phyloP scores from a whole-genome alignment of 1,140 invertebrate species.

The Sipha flava region DNA sequence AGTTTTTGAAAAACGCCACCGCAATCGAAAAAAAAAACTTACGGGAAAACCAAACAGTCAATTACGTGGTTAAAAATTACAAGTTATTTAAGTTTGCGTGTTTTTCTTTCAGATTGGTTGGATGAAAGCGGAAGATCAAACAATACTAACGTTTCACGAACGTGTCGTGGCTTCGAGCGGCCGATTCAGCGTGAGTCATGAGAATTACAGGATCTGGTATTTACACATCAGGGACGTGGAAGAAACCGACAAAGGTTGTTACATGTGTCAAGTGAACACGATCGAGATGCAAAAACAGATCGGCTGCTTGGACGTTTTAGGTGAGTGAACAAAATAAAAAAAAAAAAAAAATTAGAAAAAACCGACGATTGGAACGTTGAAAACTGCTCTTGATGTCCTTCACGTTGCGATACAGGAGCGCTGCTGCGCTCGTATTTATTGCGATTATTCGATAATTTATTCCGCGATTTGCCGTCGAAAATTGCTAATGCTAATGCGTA shows the following conservation, averaged over 20 bases:
- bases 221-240: constrained; percentile 64
- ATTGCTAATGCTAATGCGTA: too few relatives aligned
- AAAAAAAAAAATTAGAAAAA: background rate
- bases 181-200: constrained; percentile 68
- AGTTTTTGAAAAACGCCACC: too few relatives aligned
- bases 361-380: too few relatives aligned
- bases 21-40: too few relatives aligned
- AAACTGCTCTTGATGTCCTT: too few relatives aligned
- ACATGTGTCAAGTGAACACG: constrained; percentile 84
- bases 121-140: constrained; percentile 80
- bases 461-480: too few relatives aligned
- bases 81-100: too few relatives aligned
- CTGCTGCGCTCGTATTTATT: too few relatives aligned
- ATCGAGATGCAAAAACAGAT: constrained; percentile 77
- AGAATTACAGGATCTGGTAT: constrained; percentile 64
- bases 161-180: constrained; percentile 81
- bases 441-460: too few relatives aligned
- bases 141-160: constrained; percentile 73
- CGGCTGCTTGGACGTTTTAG: constrained; percentile 64
- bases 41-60: too few relatives aligned
- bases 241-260: constrained; percentile 61
- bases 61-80: too few relatives aligned
- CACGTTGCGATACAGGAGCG: too few relatives aligned
- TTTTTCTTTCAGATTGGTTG: constrained; percentile 74
- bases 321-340: background rate